phyloP scores from a whole-genome alignment of 2,888 invertebrate genomes.

The Himalopsyche japonica region DNA sequence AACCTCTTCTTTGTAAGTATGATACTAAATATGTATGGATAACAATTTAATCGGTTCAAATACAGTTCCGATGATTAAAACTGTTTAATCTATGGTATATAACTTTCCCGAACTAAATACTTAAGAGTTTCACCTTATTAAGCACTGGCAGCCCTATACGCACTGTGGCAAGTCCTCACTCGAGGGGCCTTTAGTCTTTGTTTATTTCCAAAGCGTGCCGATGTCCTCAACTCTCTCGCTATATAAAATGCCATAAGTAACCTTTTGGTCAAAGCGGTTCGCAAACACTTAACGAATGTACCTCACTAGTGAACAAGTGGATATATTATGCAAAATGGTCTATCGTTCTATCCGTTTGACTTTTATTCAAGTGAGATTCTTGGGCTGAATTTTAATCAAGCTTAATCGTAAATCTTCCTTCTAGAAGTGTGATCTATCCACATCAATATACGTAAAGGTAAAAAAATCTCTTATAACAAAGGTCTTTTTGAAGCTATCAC shows the following conservation, averaged over 20 bases:
- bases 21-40: too few relatives aligned
- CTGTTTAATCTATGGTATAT: too few relatives aligned
- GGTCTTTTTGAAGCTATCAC: too few relatives aligned
- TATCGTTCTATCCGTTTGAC: not conserved
- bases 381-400: not conserved
- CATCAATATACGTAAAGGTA: too few relatives aligned
- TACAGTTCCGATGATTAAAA: too few relatives aligned
- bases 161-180: not conserved
- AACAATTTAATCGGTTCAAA: too few relatives aligned
- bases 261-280: not conserved
- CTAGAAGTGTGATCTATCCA: not conserved
- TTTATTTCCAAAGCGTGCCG: not conserved
- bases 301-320: not conserved
- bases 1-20: too few relatives aligned
- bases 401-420: not conserved
- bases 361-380: conserved; percentile 1
- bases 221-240: not conserved
- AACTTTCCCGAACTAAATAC: too few relatives aligned
- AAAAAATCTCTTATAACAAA: too few relatives aligned
- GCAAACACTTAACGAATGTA: not conserved
- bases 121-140: too few relatives aligned
- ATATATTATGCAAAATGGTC: not conserved
- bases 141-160: not conserved
- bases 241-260: not conserved
- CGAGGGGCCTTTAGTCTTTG: not conserved